A percentile compares a stretch with the other conserved stretches of the same genome.
These are phyloP conservation scores for Diabrotica balteata DNA, from an alignment of 2,888 invertebrate species.

Conservation along the genomic window DNA sequence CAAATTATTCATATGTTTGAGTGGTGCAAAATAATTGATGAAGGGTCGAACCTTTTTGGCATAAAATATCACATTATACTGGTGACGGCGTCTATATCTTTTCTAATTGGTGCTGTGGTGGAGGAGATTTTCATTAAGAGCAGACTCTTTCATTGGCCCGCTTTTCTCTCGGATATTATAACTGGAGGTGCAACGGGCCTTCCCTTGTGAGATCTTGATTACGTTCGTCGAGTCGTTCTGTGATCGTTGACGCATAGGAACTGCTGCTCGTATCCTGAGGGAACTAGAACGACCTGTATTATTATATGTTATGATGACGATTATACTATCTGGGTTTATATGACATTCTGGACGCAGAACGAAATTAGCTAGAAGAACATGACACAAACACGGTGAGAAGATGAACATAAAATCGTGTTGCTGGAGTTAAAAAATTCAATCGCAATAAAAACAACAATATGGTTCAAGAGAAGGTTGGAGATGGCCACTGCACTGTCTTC, in stretches of 20 bases:
- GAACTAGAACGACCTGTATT: constrained; percentile 55
- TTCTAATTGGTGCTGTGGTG: constrained; percentile 70
- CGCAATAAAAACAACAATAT: too few relatives aligned
- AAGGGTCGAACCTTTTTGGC: too few relatives aligned
- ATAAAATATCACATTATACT: constrained; percentile 56
- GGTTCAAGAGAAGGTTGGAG: too few relatives aligned
- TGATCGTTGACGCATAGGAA: constrained; percentile 62
- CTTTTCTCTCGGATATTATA: constrained; percentile 70
- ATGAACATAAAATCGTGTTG: too few relatives aligned
- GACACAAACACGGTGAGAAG: too few relatives aligned
- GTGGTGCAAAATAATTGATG: constrained; percentile 4
- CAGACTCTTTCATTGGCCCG: constrained; percentile 72
- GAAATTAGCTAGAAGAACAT: too few relatives aligned
- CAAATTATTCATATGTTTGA: not conserved
- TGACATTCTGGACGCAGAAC: not conserved
- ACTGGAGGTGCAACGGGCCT: constrained; percentile 67
- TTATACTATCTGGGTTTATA: not conserved
- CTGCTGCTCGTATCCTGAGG: constrained; percentile 55
- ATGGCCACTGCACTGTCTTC: too few relatives aligned
- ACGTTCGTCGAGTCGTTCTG: constrained; percentile 56
- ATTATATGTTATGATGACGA: constrained; percentile 1
- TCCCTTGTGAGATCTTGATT: constrained; percentile 60
- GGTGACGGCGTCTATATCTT: constrained; percentile 63
- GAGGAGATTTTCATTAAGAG: constrained; percentile 80
- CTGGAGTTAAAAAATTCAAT: too few relatives aligned